phyloP scores from a whole-genome alignment of 2,888 invertebrate species.

The Exocentrus adspersus region DNA sequence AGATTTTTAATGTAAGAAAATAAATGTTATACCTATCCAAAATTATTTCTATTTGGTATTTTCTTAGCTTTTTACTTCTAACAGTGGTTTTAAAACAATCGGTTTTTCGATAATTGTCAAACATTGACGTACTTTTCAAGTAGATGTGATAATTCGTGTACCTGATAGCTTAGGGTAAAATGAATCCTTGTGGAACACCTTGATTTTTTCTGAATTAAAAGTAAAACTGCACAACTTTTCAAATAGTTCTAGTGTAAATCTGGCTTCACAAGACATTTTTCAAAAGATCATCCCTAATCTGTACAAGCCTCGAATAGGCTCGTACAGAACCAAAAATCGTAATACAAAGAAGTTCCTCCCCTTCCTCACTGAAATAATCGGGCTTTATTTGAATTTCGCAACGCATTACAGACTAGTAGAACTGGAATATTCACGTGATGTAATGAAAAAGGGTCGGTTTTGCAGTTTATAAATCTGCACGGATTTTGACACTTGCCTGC shows the following conservation, averaged over 20 bases:
- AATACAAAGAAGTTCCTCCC: conserved; percentile 18
- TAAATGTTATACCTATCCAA: conserved; percentile 42
- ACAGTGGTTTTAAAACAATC: neutral
- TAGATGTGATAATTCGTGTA: too few relatives aligned
- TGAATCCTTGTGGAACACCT: too few relatives aligned
- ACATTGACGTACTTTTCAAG: too few relatives aligned
- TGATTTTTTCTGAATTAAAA: too few relatives aligned
- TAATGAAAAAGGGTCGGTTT: neutral
- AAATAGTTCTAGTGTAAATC: neutral
- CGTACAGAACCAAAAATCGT: conserved; percentile 5
- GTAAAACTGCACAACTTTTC: too few relatives aligned
- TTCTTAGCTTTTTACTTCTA: neutral
- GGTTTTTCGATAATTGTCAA: too few relatives aligned
- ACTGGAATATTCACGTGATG: conserved; percentile 7
- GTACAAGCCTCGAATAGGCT: neutral
- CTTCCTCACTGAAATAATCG: conserved; percentile 18
- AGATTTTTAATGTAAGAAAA: conserved; percentile 35
- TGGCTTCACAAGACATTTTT: neutral
- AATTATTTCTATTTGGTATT: conserved; percentile 9
- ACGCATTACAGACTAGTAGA: conserved; percentile 20
- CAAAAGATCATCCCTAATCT: neutral
- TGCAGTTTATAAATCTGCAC: neutral
- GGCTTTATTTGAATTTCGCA: conserved; percentile 9
- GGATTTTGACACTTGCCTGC: too few relatives aligned
- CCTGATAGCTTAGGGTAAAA: too few relatives aligned